phyloP scores from a whole-genome alignment of 2,888 invertebrate species.

The Protonemura montana region DNA sequence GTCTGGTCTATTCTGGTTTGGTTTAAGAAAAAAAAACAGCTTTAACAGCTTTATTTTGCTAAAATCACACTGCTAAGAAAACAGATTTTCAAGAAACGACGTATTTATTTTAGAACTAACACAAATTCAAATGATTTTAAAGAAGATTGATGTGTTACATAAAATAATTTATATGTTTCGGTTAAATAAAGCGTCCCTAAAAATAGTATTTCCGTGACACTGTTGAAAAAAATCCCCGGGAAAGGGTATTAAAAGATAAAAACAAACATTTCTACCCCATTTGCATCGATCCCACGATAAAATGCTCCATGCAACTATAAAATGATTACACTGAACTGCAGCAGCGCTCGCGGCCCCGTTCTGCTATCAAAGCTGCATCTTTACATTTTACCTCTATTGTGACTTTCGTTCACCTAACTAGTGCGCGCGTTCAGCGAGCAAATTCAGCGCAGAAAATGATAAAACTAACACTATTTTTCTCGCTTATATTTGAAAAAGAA shows the following conservation, averaged over 20 bases:
- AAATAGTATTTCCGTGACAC: neutral
- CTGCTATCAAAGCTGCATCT: neutral
- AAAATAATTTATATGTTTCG: neutral
- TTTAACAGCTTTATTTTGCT: too few relatives aligned
- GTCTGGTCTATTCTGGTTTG: too few relatives aligned
- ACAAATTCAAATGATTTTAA: neutral
- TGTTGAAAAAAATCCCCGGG: neutral
- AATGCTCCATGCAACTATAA: neutral
- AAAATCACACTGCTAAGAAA: too few relatives aligned
- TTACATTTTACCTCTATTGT: neutral
- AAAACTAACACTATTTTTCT: neutral
- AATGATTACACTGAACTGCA: neutral
- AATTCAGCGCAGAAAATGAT: neutral
- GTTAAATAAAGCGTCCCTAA: neutral
- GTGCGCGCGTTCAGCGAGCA: neutral
- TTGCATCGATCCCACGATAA: neutral
- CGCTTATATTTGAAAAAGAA: neutral
- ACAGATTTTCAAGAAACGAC: neutral
- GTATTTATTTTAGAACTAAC: neutral
- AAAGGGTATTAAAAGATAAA: constrained; percentile 3
- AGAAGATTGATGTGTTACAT: neutral
- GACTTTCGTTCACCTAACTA: neutral
- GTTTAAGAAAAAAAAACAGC: too few relatives aligned
- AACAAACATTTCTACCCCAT: neutral
- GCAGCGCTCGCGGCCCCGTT: neutral